Conservation (phyloP, 2,113 vertebrate genomes). For the Cyanistes caeruleus region DNA sequence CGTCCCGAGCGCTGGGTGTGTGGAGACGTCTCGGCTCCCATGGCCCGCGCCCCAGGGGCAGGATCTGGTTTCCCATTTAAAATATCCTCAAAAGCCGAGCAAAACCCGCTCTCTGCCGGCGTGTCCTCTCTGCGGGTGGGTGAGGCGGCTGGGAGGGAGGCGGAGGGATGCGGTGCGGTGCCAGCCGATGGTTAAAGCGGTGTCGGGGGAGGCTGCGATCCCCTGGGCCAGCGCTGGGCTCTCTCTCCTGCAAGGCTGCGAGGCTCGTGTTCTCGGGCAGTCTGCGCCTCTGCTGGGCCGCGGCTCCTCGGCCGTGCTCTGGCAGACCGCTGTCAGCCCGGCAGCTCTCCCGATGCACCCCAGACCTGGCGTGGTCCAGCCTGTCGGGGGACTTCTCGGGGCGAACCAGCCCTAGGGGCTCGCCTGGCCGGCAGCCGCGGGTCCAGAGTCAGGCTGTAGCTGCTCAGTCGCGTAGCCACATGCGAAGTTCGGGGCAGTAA, state of each 20-base stretch:
- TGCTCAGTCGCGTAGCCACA: not conserved
- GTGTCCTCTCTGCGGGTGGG: not conserved
- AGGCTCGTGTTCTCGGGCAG: not conserved
- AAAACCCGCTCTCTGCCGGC: not conserved
- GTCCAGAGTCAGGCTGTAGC: not conserved
- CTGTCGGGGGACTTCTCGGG: not conserved
- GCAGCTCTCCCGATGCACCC: not conserved
- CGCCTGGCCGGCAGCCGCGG: not conserved
- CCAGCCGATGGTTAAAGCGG: not conserved
- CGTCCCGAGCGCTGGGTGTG: not conserved
- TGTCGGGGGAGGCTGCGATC: not conserved
- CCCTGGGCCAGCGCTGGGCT: not conserved
- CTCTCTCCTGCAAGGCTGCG: not conserved
- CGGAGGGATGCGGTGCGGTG: not conserved
- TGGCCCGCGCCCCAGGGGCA: not conserved
- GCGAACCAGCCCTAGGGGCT: fast-evolving
- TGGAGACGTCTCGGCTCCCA: not conserved
- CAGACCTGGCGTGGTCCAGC: no score
- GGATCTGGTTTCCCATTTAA: not conserved
- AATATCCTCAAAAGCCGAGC: not conserved
- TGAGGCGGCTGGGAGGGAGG: not conserved
- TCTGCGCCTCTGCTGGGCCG: not conserved
- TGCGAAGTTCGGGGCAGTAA: not conserved
- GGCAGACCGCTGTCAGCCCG: not conserved
- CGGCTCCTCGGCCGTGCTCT: not conserved